phyloP scores from a whole-genome alignment of 2,797 vertebrate genomes.

The Sibirionetta formosa region DNA sequence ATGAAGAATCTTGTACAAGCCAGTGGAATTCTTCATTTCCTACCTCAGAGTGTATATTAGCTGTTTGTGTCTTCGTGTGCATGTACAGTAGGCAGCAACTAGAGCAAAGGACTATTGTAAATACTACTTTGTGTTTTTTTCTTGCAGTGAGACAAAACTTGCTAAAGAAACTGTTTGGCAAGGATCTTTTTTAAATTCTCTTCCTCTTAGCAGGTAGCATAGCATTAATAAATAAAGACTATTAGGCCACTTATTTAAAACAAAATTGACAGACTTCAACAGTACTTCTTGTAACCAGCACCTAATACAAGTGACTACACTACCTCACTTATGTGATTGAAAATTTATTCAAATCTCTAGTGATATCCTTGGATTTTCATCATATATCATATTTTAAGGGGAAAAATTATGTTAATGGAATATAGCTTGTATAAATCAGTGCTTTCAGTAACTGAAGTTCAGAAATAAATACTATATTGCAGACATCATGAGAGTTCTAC shows the following conservation, averaged over 20 bases:
- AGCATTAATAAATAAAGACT: constrained; percentile 75
- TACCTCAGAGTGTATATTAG: constrained; percentile 83
- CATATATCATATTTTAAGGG: constrained; percentile 17
- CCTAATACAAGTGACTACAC: constrained; percentile 80
- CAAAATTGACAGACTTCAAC: constrained; percentile 47
- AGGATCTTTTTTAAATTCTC: not conserved
- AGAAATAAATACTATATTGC: constrained; percentile 12
- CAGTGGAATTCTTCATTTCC: constrained; percentile 83
- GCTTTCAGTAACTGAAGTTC: constrained; percentile 69
- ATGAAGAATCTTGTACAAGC: constrained; percentile 78
- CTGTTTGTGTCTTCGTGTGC: constrained; percentile 67
- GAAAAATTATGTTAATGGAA: constrained; percentile 39
- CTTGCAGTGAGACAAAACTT: constrained; percentile 56
- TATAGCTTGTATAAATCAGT: constrained; percentile 75
- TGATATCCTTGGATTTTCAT: constrained; percentile 60
- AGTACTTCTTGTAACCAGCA: constrained; percentile 78
- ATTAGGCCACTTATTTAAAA: constrained; percentile 73
- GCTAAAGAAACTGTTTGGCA: constrained; percentile 43
- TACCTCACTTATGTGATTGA: constrained; percentile 84
- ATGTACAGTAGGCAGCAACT: constrained; percentile 59
- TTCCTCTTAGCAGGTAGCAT: constrained; percentile 20
- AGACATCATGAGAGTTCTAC: constrained; percentile 9
- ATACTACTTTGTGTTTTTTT: constrained; percentile 70
- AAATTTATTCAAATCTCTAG: constrained; percentile 74
- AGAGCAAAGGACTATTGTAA: constrained; percentile 73